Evolutionary conservation across 2,888 invertebrate genomes (phyloP).

Genomic region (Dexiosoma caninum): DNA sequence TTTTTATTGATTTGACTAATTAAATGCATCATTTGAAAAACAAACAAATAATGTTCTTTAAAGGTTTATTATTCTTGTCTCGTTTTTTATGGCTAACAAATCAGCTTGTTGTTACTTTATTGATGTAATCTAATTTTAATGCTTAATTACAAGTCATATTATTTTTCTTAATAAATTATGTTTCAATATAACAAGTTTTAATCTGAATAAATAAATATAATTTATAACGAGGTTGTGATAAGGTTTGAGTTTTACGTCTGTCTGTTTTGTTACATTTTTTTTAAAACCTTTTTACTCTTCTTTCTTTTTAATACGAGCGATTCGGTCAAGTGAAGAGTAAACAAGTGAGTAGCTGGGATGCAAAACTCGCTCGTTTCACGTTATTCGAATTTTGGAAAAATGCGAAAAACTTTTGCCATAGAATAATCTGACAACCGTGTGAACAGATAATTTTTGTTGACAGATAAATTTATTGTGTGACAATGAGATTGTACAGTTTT

Average conservation of each 20-base stretch:
- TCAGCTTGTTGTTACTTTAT: constrained; percentile 8
- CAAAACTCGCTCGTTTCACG: too few relatives aligned
- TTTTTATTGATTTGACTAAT: constrained; percentile 32
- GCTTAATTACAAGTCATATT: constrained; percentile 41
- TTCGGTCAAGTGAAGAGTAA: too few relatives aligned
- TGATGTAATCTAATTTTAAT: constrained; percentile 26
- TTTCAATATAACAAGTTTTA: constrained; percentile 5
- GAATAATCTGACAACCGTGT: too few relatives aligned
- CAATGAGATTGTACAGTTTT: too few relatives aligned
- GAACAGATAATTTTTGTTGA: too few relatives aligned
- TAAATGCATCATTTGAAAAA: constrained; percentile 27
- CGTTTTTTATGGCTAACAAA: constrained; percentile 29
- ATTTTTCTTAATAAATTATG: constrained; percentile 8
- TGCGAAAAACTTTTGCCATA: too few relatives aligned
- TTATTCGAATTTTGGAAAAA: too few relatives aligned
- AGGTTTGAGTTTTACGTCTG: constrained; percentile 35
- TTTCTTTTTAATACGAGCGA: too few relatives aligned
- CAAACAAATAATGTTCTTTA: neutral
- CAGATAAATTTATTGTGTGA: too few relatives aligned
- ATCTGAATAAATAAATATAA: constrained; percentile 4
- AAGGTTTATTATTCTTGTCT: neutral
- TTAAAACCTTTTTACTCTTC: too few relatives aligned
- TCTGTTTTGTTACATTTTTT: neutral
- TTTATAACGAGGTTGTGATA: constrained; percentile 30
- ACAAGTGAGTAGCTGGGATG: too few relatives aligned